A percentile compares a stretch with the other conserved stretches of the same genome.
phyloP scores from a whole-genome alignment of 2,888 invertebrate species.

The Orthonychiurus folsomi region DNA sequence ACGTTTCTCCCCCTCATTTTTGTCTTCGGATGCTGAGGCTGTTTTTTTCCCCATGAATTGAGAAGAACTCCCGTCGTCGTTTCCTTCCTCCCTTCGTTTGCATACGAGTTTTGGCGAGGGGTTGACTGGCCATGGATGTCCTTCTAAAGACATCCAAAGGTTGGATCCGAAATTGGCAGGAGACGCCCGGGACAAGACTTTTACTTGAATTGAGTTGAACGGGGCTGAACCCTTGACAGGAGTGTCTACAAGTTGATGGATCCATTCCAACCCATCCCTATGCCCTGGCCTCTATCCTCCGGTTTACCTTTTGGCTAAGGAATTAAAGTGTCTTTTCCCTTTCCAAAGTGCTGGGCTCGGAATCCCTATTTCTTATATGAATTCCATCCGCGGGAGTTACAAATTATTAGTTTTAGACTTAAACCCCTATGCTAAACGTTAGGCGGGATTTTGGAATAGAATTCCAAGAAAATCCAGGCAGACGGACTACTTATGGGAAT shows the following conservation, averaged over 20 bases:
- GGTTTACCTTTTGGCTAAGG: too few relatives aligned
- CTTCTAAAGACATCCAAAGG: too few relatives aligned
- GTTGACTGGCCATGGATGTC: background rate
- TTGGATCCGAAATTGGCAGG: background rate
- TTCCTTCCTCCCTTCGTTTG: slow-evolving; percentile 3
- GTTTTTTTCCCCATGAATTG: background rate
- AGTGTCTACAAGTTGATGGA: slow-evolving; percentile 12
- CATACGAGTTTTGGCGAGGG: background rate
- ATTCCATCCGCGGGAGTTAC: too few relatives aligned
- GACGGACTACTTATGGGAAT: too few relatives aligned
- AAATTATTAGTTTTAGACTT: too few relatives aligned
- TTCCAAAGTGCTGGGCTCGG: background rate
- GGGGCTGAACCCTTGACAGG: background rate
- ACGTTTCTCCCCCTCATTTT: background rate
- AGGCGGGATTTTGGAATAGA: too few relatives aligned
- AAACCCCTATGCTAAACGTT: too few relatives aligned
- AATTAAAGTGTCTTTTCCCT: too few relatives aligned
- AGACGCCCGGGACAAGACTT: background rate
- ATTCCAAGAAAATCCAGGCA: too few relatives aligned
- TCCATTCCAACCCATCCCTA: slow-evolving; percentile 5
- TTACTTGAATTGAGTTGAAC: slow-evolving; percentile 3
- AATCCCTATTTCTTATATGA: too few relatives aligned
- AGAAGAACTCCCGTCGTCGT: background rate
- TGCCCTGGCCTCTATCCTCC: too few relatives aligned
- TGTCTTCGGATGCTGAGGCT: background rate